phyloP scores from a whole-genome alignment of 2,113 vertebrate species.

The Hippocampus mohnikei region DNA sequence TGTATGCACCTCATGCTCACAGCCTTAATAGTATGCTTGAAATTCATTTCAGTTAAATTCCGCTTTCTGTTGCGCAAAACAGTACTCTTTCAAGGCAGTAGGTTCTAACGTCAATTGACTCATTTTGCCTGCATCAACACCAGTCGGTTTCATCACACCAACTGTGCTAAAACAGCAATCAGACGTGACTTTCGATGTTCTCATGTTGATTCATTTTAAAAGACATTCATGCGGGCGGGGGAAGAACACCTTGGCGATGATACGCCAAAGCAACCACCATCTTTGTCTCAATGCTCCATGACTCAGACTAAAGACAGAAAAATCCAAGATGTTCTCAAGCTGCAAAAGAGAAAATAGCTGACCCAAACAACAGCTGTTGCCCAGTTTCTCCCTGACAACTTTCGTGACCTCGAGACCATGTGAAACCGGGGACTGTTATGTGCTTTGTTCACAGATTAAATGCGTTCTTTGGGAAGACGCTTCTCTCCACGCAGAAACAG shows the following conservation, averaged over 20 bases:
- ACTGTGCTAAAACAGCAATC: too few species aligned
- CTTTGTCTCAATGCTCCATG: neutral
- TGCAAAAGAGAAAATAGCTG: conserved; percentile 7
- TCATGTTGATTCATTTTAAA: too few species aligned
- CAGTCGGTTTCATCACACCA: neutral
- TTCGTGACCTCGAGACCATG: neutral
- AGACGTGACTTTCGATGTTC: too few species aligned
- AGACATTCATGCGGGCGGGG: neutral
- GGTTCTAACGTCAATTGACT: neutral
- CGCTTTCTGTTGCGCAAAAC: neutral
- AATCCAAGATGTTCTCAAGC: neutral
- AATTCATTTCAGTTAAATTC: neutral
- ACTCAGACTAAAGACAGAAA: neutral
- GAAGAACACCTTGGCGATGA: neutral
- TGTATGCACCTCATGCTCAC: too few species aligned
- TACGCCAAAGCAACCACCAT: neutral
- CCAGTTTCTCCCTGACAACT: neutral
- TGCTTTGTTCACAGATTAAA: conserved; percentile 2
- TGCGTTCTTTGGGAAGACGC: neutral
- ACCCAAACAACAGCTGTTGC: neutral
- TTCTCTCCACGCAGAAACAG: neutral
- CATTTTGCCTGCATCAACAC: neutral
- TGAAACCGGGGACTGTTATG: neutral
- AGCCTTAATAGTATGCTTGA: too few species aligned
- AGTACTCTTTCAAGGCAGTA: neutral